Conservation (phyloP, 37 sponge, comb jelly and placozoan genomes). For the Hormiphora californensis region DNA sequence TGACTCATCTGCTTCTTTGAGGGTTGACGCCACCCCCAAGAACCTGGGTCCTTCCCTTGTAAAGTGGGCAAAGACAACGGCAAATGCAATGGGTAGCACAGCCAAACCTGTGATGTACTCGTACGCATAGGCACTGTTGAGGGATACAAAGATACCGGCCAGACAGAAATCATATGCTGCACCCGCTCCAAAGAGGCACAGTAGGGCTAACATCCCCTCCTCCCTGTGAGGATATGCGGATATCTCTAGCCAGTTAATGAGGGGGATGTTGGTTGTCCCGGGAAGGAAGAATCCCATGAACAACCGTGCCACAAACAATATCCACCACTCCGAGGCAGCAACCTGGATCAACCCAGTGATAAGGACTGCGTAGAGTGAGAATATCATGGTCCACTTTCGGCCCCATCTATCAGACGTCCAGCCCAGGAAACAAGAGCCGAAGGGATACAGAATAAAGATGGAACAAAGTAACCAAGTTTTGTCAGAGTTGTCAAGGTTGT, state of each 20-base stretch:
- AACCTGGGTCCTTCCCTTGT: neutral
- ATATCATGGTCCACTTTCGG: neutral
- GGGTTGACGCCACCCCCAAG: neutral
- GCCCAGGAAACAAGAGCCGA: neutral
- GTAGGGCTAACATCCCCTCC: neutral
- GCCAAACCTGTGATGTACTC: neutral
- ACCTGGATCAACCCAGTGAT: slow-evolving; percentile 1
- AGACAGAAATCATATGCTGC: neutral
- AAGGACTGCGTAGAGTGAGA: neutral
- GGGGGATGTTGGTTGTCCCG: neutral
- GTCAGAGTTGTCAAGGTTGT: neutral
- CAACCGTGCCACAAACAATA: neutral
- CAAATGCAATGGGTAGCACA: neutral
- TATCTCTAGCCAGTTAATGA: neutral
- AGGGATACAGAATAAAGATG: neutral
- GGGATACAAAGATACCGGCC: neutral
- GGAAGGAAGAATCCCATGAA: slow-evolving; percentile 4
- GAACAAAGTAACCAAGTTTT: neutral
- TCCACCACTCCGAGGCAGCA: neutral
- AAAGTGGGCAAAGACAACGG: neutral
- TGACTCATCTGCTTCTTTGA: neutral
- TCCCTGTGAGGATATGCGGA: slow-evolving; percentile 4
- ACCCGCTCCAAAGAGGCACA: neutral
- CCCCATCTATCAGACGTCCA: slow-evolving; percentile 6
- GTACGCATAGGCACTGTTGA: neutral